Evolutionary conservation across 2,888 invertebrate genomes (phyloP).

Genomic region (Hedya salicella): DNA sequence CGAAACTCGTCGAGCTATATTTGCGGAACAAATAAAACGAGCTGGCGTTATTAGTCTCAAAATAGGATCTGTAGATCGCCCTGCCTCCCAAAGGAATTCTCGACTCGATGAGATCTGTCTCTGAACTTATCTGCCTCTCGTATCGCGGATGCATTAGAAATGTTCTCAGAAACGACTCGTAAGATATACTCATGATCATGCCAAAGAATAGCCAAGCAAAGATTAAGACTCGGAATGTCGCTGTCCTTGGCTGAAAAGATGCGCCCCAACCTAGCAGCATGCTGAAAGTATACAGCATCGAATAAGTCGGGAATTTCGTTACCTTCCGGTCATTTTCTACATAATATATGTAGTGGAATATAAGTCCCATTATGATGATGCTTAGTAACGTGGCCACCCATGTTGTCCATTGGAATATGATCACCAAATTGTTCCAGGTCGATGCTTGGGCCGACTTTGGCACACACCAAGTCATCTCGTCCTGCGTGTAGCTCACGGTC

Average conservation of each 20-base stretch:
- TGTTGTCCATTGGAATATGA: constrained; percentile 78
- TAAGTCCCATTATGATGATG: constrained; percentile 66
- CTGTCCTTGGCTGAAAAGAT: constrained; percentile 69
- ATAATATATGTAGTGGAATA: constrained; percentile 73
- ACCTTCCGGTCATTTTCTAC: constrained; percentile 63
- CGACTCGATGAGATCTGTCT: constrained; percentile 75
- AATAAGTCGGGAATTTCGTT: constrained; percentile 78
- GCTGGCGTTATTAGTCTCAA: constrained; percentile 78
- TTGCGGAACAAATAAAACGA: constrained; percentile 80
- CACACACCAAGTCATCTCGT: constrained; percentile 81
- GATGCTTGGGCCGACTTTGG: constrained; percentile 73
- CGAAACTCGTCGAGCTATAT: constrained; percentile 74
- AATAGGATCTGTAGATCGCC: constrained; percentile 80
- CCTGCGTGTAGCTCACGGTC: constrained; percentile 78
- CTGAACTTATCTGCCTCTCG: constrained; percentile 79
- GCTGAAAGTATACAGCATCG: constrained; percentile 75
- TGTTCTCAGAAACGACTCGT: constrained; percentile 80
- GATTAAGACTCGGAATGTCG: constrained; percentile 74
- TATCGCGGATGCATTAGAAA: constrained; percentile 82
- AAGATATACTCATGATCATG: constrained; percentile 79
- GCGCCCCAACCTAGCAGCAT: constrained; percentile 80
- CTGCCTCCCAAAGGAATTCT: constrained; percentile 77
- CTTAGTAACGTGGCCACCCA: constrained; percentile 74
- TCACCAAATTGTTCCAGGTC: constrained; percentile 79
- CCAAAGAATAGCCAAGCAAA: constrained; percentile 80